Conservation (phyloP, 2,888 invertebrate species). For the Seira ritae region DNA sequence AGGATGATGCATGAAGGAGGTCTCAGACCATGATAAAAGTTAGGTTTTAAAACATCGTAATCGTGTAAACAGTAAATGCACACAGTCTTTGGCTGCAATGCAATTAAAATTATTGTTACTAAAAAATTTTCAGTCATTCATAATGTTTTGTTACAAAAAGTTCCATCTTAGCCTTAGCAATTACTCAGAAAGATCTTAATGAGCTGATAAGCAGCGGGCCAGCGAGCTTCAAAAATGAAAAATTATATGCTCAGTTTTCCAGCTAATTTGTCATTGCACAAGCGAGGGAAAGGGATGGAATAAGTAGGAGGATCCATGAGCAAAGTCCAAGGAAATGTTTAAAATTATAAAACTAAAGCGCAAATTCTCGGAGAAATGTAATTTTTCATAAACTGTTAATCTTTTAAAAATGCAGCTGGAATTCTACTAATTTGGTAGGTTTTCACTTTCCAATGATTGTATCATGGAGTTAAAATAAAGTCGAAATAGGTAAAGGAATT, state of each 20-base stretch:
- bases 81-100: background rate
- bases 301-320: background rate
- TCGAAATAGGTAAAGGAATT: too few relatives aligned
- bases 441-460: background rate
- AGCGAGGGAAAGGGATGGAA: constrained; percentile 18
- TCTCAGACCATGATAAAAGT: background rate
- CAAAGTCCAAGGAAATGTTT: constrained; percentile 6
- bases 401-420: background rate
- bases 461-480: too few relatives aligned
- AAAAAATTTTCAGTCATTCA: background rate
- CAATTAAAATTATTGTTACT: background rate
- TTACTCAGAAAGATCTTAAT: constrained; percentile 48
- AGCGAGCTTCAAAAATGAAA: constrained; percentile 38
- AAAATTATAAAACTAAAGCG: too few relatives aligned
- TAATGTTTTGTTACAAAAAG: constrained; percentile 9
- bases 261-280: constrained; percentile 47
- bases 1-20: background rate
- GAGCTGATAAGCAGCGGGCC: constrained; percentile 44
- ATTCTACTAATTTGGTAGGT: background rate
- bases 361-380: too few relatives aligned
- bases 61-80: background rate
- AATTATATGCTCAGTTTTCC: constrained; percentile 20
- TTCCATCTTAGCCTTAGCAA: constrained; percentile 12
- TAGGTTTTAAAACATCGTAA: background rate
- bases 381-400: too few relatives aligned